Evolutionary conservation across 2,797 vertebrate species (phyloP), one percentile per base, ranked within the genome.

Genomic region (Furcifer pardalis): DNA sequence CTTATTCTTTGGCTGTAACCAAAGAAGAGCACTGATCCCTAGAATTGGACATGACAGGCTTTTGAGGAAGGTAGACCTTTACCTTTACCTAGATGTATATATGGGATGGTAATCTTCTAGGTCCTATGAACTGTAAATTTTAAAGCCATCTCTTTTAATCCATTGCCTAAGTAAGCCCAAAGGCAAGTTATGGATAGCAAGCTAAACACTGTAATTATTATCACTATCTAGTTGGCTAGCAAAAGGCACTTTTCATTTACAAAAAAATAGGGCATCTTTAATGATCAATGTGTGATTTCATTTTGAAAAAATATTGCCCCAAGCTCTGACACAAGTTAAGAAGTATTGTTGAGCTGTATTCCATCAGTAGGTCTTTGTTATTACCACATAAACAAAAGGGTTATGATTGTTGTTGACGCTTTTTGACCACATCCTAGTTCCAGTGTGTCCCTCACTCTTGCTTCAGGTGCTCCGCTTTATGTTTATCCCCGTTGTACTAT

Each of bases 401-500:
- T 7, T 25, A 35, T 17, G 52, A 2, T 7, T 15, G 30, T 42
- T n/a, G 27, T 7, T 72, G 6, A 30, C 30, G 6, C 40, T 77
- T 40, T 17, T 52, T 87, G 4, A 0, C 68, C 77, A 23, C 9
- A 85, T 2, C 1, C 1, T 68, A 5, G 32, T 79, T 83, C 78
- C 44, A 56, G 27, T 86, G 76, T 59, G 17, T 4, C 35, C 82
- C 40, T 78, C 63, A 59, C 59, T 35, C 71, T 72, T 74, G 37
- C 21, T 83, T 78, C 6, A 0, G 78, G 84, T 37, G 2, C 0
- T 30, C 40, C 81, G 6, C 74, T 84, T 82, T 77, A 68, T 88
- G n/a, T 89, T 92, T 88, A 56, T 35, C 84, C 32, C 88, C 79
- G 7, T 10, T 49, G 27, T 78, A 59, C 84, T 84, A 81, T 90